Evolutionary conservation across 2,888 invertebrate genomes (phyloP), one percentile per base, ranked within the genome.

Genomic region (Caradrina kadenii): DNA sequence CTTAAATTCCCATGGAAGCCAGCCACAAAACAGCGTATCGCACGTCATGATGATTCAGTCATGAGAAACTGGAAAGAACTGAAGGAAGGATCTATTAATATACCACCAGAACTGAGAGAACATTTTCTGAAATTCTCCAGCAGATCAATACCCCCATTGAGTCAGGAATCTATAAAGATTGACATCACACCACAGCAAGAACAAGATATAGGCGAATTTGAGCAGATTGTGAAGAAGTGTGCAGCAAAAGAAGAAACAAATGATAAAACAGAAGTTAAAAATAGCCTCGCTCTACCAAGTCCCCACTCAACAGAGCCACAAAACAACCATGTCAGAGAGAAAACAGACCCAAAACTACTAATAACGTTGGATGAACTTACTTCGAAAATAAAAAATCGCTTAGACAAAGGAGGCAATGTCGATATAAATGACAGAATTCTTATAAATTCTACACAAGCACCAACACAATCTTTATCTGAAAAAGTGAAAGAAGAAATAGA

Each of bases 61-160:
- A 93, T 97, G 86, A 93, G 96, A 76, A 98, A 98, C 90, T 98
- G 98, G 98, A 93, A 96, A 65, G 92, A 96, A 76, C 96, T 97
- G 11, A 96, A 96, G 76, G 91, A 96, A 42, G 97, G 97, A 10
- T 91, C 96, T 73, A 81, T 97, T 17, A 89, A 95, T 60, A 93
- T 96, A 73, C 86, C 95, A 42, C 85, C 93, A 22, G 89, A 94
- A 1, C 77, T 98, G 26, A 87, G 89, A 55, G 87, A 96, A 76
- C 98, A 98, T 90, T 95, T 98, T 55, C 88, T 96, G 0, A 97
- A 97, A 88, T 98, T 98, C 85, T 96, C 97, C 1, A 87, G 96
- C 4, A 94, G 98, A 86, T 90, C 92, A 1, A 96, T 96, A 77
- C 94, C 94, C 63, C 94, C 95, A 5, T 75, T 95, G 13, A 91